A percentile compares a stretch with the other conserved stretches of the same genome.
Evolutionary conservation across 2,888 invertebrate species (phyloP).

Genomic region (Athalia rosae): DNA sequence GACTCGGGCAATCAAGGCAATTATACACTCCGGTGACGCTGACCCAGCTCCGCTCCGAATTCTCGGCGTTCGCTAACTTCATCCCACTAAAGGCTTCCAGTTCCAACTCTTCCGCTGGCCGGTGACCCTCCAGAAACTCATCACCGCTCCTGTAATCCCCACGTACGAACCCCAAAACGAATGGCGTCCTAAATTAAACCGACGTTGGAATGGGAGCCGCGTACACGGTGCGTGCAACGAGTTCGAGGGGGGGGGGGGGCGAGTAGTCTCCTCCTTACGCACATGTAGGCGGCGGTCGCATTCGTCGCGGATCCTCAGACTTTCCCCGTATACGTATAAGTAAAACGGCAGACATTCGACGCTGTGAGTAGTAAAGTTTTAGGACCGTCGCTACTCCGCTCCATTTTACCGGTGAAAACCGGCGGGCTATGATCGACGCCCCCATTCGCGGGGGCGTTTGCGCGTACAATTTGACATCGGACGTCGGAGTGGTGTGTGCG

Average conservation of each 20-base stretch:
- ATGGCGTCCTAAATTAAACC: slow-evolving; percentile 67
- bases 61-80: slow-evolving; percentile 55
- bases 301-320: slow-evolving; percentile 22
- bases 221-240: slow-evolving; percentile 42
- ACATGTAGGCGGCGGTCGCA: background rate
- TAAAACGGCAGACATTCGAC: slow-evolving; percentile 30
- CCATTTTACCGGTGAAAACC: slow-evolving; percentile 11
- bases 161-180: slow-evolving; percentile 66
- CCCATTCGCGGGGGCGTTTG: background rate
- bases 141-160: slow-evolving; percentile 70
- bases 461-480: too few species aligned
- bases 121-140: slow-evolving; percentile 68
- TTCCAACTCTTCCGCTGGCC: slow-evolving; percentile 58
- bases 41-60: slow-evolving; percentile 61
- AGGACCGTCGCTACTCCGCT: background rate
- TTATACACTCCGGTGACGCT: slow-evolving; percentile 72
- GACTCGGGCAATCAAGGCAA: slow-evolving; percentile 73
- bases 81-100: slow-evolving; percentile 60
- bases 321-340: slow-evolving; percentile 39
- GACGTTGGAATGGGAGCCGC: slow-evolving; percentile 12
- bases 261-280: background rate
- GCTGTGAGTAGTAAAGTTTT: slow-evolving; percentile 40
- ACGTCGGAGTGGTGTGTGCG: too few species aligned
- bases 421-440: background rate
- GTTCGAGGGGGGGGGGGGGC: slow-evolving; percentile 28